These are phyloP conservation scores for Lacerta bilineata DNA, from an alignment of 2,797 vertebrate species.

Conservation along the genomic window DNA sequence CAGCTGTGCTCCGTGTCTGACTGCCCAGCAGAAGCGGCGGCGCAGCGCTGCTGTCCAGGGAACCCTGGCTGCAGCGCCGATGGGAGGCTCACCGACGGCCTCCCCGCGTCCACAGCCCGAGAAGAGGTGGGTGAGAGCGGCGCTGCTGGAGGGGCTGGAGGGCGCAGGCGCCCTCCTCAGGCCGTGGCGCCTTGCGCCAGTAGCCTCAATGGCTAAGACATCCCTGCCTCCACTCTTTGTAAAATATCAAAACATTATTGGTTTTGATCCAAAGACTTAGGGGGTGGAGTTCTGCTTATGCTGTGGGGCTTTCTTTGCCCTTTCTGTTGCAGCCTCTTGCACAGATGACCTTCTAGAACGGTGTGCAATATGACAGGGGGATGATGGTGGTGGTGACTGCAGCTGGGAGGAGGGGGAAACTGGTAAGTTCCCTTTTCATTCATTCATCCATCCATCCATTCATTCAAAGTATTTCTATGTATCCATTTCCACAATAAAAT, in stretches of 20 bases:
- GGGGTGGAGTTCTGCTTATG: neutral
- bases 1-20: too few species aligned
- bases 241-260: conserved; percentile 43
- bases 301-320: neutral
- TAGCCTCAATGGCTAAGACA: too few species aligned
- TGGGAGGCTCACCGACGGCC: too few species aligned
- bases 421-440: neutral
- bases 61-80: too few species aligned
- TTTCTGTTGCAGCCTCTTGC: neutral
- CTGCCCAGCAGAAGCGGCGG: too few species aligned
- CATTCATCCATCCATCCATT: neutral
- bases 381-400: too few species aligned
- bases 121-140: too few species aligned
- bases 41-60: too few species aligned
- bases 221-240: conserved; percentile 18
- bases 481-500: neutral
- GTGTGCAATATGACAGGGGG: neutral
- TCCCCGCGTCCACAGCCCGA: too few species aligned
- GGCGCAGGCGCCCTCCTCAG: too few species aligned
- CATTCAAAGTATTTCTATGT: neutral
- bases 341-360: neutral
- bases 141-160: too few species aligned
- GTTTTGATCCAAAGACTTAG: neutral
- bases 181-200: too few species aligned
- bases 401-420: neutral